Base-by-base conservation (phyloP, 2,113 vertebrate species). In the Crotophaga sulcirostris region DNA sequence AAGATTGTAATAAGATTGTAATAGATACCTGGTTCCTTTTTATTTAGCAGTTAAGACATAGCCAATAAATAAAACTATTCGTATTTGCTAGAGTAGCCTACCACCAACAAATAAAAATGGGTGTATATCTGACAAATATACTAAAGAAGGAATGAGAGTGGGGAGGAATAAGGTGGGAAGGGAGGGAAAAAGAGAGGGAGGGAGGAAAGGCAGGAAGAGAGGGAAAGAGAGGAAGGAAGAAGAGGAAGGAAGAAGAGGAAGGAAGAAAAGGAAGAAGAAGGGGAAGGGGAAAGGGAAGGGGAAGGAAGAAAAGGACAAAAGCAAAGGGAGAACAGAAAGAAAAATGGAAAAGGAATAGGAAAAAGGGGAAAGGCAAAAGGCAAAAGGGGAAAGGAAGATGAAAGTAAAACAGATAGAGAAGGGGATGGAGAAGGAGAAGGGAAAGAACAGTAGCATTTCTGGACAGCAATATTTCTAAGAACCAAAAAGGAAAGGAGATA, bases 171-270 rank as follows among this genome's bases (percentile, higher is more conserved):
- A 13, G 17, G 6, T 4, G 8, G 7, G 12, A 7, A 40, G 28
- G 9, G 3, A 34, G 4, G 10, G 4, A 8, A 6, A 16, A 3
- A 26, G 10, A 3, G 17, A n/a, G 11, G 16, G 3, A n/a, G 3
- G 19, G 14, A 6, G 8, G 23, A 13, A 21, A 6, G 9, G 21
- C 45, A 38, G 12, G 11, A 45, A 13, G 6, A 5, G 40, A 2
- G 8, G 16, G 59, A 4, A 5, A 24, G 40, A 2, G 9, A 20
- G 62, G 23, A 19, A 31, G 25, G 6, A 7, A 31, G 21, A 25
- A 7, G 13, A 23, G 8, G 10, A n/a, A 33, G 9, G 9, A 7
- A 13, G 13, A 9, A 21, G 9, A 10, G 45, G 8, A 10, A 3
- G n/a, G 6, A 18, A 14, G 5, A 5, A 40, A 16, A 5, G 5